Conservation (phyloP, 2,797 vertebrate species). For the Acrossocheilus wenchowensis region DNA sequence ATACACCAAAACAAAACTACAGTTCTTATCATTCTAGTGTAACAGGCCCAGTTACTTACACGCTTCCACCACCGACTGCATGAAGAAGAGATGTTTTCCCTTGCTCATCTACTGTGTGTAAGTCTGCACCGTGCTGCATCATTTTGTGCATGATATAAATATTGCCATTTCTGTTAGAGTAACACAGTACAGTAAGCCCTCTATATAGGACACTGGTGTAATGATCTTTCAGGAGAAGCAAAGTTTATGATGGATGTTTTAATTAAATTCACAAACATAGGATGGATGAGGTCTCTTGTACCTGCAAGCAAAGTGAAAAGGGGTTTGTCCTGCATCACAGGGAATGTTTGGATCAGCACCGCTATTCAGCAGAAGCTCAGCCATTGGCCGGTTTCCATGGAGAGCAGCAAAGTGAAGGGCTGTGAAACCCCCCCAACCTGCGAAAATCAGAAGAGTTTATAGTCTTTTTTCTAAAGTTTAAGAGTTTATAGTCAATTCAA, state of each 20-base stretch:
- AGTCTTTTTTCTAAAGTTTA: neutral
- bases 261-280: neutral
- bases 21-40: neutral
- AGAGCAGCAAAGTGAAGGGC: conserved; percentile 82
- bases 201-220: neutral
- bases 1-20: neutral
- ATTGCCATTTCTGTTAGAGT: conserved; percentile 77
- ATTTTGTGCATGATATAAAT: conserved; percentile 81
- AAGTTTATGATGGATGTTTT: conserved; percentile 5
- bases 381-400: conserved; percentile 76
- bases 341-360: conserved; percentile 80
- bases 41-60: conserved; percentile 71
- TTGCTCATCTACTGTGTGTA: conserved; percentile 74
- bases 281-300: neutral
- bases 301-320: conserved; percentile 80
- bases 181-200: neutral
- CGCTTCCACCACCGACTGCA: conserved; percentile 80
- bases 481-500: too few species aligned
- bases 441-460: conserved; percentile 27
- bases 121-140: conserved; percentile 79
- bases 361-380: conserved; percentile 75
- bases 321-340: conserved; percentile 80
- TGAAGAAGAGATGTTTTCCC: conserved; percentile 81
- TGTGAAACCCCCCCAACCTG: conserved; percentile 84
- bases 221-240: conserved; percentile 7